Percentiles rank a stretch among this genome's conserved stretches.
phyloP scores from a whole-genome alignment of 2,888 invertebrate species.

The Dolichopus griseipennis region DNA sequence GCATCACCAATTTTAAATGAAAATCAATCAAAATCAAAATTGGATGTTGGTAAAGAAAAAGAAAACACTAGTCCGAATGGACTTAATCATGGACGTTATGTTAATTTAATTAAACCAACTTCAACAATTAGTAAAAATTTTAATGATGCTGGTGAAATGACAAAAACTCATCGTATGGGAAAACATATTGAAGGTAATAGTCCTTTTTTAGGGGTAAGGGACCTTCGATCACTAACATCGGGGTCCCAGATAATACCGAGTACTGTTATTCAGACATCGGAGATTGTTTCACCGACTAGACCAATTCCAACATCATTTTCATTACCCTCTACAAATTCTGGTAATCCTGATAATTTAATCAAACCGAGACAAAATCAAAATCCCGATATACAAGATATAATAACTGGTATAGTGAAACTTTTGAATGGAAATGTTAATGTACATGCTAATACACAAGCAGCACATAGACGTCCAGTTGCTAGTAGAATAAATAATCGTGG shows the following conservation, averaged over 20 bases:
- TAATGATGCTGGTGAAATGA: slow-evolving; percentile 30
- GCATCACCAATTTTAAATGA: slow-evolving; percentile 52
- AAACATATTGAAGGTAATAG: slow-evolving; percentile 32
- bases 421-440: slow-evolving; percentile 83
- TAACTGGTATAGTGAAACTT: slow-evolving; percentile 79
- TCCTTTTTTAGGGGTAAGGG: slow-evolving; percentile 45
- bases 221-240: slow-evolving; percentile 42
- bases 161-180: slow-evolving; percentile 32
- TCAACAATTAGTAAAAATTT: slow-evolving; percentile 29
- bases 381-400: slow-evolving; percentile 81
- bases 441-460: slow-evolving; percentile 59
- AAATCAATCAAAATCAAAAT: slow-evolving; percentile 40
- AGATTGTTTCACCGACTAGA: slow-evolving; percentile 49
- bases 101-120: slow-evolving; percentile 41
- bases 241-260: slow-evolving; percentile 41
- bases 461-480: slow-evolving; percentile 58
- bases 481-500: slow-evolving; percentile 83
- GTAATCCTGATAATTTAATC: slow-evolving; percentile 24
- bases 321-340: slow-evolving; percentile 32
- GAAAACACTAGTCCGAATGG: slow-evolving; percentile 28
- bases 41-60: slow-evolving; percentile 28
- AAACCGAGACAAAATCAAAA: slow-evolving; percentile 50
- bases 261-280: slow-evolving; percentile 32
- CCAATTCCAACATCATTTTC: slow-evolving; percentile 41
- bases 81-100: slow-evolving; percentile 31